A percentile compares a stretch with the other conserved stretches of the same genome.
phyloP scores from a whole-genome alignment of 2,113 vertebrate species.

The Potamarius usumacintae region DNA sequence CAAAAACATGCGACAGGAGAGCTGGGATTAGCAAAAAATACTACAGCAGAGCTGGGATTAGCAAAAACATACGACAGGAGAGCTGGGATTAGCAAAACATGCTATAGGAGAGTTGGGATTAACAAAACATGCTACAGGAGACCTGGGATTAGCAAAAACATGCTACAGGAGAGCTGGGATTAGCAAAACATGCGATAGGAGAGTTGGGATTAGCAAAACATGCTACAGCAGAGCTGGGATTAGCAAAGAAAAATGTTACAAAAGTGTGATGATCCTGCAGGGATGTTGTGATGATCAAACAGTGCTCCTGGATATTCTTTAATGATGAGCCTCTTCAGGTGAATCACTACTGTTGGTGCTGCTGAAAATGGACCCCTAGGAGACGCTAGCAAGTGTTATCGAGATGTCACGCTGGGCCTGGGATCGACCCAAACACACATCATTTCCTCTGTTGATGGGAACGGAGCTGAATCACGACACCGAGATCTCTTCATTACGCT shows the following conservation, averaged over 20 bases:
- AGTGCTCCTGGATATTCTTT: no score
- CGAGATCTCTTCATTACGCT: background rate
- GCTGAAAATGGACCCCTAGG: background rate
- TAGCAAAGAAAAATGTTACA: background rate
- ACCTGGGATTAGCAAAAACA: background rate
- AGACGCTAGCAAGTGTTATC: background rate
- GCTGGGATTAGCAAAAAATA: no score
- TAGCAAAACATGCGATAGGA: no score
- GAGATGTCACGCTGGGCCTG: background rate
- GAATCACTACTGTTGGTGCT: background rate
- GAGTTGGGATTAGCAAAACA: no score
- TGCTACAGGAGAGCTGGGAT: background rate
- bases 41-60: no score
- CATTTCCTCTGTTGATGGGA: background rate
- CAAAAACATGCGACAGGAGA: no score
- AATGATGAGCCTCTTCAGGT: background rate
- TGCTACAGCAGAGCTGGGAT: background rate
- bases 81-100: no score
- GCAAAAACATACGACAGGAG: no score
- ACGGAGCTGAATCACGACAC: constrained; percentile 29
- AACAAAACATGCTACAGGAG: no score
- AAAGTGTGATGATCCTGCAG: background rate
- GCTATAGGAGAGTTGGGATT: no score
- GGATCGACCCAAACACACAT: background rate
- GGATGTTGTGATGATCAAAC: background rate